Percentiles rank a stretch among this genome's conserved stretches.
Evolutionary conservation across 2,113 vertebrate genomes (phyloP).

Genomic region (Oreamnos americanus): DNA sequence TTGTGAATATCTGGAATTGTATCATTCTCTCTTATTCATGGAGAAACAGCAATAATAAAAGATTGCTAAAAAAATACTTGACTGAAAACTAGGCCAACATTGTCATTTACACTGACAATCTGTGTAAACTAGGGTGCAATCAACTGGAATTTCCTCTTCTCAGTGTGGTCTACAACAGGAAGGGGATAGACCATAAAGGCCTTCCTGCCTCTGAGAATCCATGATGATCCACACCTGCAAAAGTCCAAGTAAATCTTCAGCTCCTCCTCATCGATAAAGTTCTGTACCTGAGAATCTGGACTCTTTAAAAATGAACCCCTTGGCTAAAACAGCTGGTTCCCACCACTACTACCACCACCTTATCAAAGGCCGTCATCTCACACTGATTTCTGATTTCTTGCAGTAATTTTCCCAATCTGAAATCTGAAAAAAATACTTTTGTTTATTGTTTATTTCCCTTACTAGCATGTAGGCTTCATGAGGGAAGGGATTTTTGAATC

Average conservation of each 20-base stretch:
- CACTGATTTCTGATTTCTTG: background rate
- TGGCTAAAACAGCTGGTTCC: background rate
- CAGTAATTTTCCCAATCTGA: background rate
- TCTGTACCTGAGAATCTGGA: background rate
- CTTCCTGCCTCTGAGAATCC: background rate
- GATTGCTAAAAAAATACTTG: background rate
- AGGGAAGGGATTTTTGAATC: background rate
- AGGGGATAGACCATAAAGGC: background rate
- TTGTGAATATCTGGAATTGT: background rate
- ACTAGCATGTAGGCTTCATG: background rate
- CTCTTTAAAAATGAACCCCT: background rate
- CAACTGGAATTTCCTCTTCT: background rate
- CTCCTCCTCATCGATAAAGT: background rate
- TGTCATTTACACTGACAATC: background rate
- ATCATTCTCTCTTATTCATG: background rate
- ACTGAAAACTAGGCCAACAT: background rate
- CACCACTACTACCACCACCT: rapidly evolving
- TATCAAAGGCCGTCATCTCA: background rate
- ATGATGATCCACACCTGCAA: background rate
- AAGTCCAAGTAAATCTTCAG: background rate
- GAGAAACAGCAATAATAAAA: background rate
- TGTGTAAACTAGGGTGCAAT: background rate
- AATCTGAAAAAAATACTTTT: background rate
- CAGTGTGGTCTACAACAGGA: background rate
- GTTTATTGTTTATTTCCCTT: background rate